Base-by-base conservation (phyloP, 92 coral and sea anemone species). In the Zoanthus sociatus region DNA sequence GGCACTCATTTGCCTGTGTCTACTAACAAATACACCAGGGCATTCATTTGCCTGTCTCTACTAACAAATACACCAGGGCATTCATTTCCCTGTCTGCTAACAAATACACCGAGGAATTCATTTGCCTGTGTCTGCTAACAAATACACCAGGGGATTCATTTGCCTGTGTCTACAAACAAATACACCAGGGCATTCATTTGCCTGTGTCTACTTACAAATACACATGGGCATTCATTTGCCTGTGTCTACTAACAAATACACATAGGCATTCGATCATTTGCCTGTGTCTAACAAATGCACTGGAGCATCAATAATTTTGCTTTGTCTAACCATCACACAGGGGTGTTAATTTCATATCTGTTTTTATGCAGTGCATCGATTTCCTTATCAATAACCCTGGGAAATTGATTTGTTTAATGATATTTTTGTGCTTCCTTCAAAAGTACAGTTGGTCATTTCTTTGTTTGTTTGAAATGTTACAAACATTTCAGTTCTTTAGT, bases 301-400 rank as follows among this genome's bases (percentile, higher is more conserved):
- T 18, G 68, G 68, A 30, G 68, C 68, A 61, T 61, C 67, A 66
- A 21, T 67, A 20, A 67, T 67, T 67, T 20, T 20, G 42, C 72
- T 67, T 20, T 67, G 72, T 67, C 37, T 67, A 20, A 67, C 72
- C 72, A 67, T 7, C 12, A 67, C 72, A 67, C 72, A 20, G 37
- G 72, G 72, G 44, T 18, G 37, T 67, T 18, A 18, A 9, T 63
- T 9, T 63, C 26, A 26, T 26, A 26, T 26, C 26, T 26, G 26
- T 66, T 66, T 10, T 71, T 21, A 71, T 71, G 30, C 76, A 5
- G 76, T 71, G 76, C 48, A 71, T 71, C 76, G 77, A 18, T 72
- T 72, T 72, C 77, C 20, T 72, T 72, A 72, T 72, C 53, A 71
- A 33, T 33, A 71, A 6, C 50, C 53, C 32, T 53, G 31, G 76